Conservation (phyloP, 2,797 vertebrate species). For the Coreius guichenoti region DNA sequence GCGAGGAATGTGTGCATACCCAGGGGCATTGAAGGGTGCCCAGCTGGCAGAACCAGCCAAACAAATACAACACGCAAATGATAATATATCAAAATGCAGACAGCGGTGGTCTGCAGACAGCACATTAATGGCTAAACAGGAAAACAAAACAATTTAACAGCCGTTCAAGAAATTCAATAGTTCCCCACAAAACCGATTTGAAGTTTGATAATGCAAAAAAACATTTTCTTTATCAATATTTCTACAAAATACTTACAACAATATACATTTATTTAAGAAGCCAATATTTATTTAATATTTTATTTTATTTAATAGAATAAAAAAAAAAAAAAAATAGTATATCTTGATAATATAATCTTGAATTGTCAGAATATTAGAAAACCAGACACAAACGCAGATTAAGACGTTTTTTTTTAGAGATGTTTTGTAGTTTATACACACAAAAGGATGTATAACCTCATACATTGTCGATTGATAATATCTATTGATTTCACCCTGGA, state of each 20-base stretch:
- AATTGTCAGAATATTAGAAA: not conserved
- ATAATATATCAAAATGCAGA: conserved; percentile 17
- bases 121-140: not conserved
- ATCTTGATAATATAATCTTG: not conserved
- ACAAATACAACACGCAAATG: conserved; percentile 15
- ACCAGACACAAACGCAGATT: not conserved
- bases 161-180: not conserved
- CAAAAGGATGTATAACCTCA: not conserved
- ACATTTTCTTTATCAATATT: not conserved
- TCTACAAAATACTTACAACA: not conserved
- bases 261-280: not conserved
- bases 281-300: not conserved
- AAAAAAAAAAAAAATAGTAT: not conserved
- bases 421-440: not conserved
- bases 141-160: conserved; percentile 5
- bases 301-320: not conserved
- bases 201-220: not conserved
- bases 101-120: not conserved
- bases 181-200: not conserved
- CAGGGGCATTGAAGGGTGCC: conserved; percentile 62
- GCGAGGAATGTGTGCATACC: conserved; percentile 63
- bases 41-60: conserved; percentile 44
- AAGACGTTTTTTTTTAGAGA: not conserved
- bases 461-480: not conserved
- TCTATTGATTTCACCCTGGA: not conserved